phyloP scores from a whole-genome alignment of 2,113 vertebrate species.

The Cebidichthys violaceus region DNA sequence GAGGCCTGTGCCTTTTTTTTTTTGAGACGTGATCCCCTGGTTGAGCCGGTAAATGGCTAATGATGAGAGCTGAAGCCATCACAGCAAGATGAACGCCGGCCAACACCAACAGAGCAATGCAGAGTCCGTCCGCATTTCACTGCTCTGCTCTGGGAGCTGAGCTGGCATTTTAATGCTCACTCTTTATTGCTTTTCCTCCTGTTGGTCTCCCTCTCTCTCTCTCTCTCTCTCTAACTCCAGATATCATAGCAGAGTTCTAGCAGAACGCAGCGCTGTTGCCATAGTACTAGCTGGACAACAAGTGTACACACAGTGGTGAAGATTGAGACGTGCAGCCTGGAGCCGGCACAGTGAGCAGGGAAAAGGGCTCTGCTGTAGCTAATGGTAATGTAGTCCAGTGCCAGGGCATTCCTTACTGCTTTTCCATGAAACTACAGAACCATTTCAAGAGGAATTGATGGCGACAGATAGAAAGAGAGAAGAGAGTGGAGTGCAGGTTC shows the following conservation, averaged over 20 bases:
- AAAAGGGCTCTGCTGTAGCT: conserved; percentile 36
- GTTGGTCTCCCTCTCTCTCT: conserved; percentile 33
- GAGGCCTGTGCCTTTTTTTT: not conserved
- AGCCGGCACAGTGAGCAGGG: conserved; percentile 29
- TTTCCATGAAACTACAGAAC: conserved; percentile 42
- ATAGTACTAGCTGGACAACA: conserved; percentile 74
- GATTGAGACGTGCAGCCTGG: conserved; percentile 63
- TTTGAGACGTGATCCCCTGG: not conserved
- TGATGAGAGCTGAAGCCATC: conserved; percentile 21
- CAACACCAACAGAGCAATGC: conserved; percentile 33
- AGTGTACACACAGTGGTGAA: conserved; percentile 73
- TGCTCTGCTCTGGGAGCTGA: conserved; percentile 20
- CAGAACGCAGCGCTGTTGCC: conserved; percentile 58
- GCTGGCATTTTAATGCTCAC: conserved; percentile 43
- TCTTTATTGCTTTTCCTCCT: conserved; percentile 60
- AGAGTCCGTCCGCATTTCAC: conserved; percentile 23
- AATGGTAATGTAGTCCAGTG: conserved; percentile 33
- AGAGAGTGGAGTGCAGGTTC: conserved; percentile 8
- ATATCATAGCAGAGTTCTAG: conserved; percentile 52
- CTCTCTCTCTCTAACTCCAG: conserved; percentile 38
- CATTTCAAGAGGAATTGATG: conserved; percentile 31
- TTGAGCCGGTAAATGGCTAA: conserved; percentile 29
- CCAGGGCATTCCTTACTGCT: conserved; percentile 68
- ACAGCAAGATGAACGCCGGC: not conserved
- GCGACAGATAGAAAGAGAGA: conserved; percentile 13